Base-by-base conservation (phyloP, 2,113 vertebrate species). In the Petromus typicus region DNA sequence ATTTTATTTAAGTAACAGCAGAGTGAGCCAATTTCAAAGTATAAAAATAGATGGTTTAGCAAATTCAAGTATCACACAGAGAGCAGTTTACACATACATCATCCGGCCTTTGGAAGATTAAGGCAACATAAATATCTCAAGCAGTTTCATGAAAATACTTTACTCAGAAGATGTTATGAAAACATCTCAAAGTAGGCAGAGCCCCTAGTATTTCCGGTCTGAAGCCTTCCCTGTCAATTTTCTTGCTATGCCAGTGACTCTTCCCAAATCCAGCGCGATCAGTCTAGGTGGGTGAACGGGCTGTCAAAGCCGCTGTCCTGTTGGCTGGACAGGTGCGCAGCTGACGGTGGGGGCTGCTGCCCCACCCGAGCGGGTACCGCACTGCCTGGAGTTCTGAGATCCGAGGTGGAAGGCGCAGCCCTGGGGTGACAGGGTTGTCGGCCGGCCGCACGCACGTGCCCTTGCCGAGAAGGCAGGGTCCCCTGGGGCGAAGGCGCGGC, bases 241-340 rank as follows among this genome's bases (percentile, higher is more conserved):
- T 84, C 90, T 94, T 79, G 90, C 57, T 83, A 97, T 83, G 89
- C 82, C 51, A 80, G 45, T 61, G 91, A 95, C 67, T 97, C 91
- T 95, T 94, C 64, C 95, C 73, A 93, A 67, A 90, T 69, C 93
- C 37, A 0, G 89, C 78, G 83, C 76, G 0, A 30, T 93, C 34
- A 94, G 61, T 96, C 97, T 75, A 94, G 92, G 84, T 96, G 91
- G 64, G 89, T 34, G 87, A 99, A 96, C 0, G 98, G 98, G 96
- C 99, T 99, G 95, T 98, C 98, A 93, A 99, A 99, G 87, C 98
- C 98, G 84, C 99, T 99, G 97, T 99, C 99, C 97, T 99, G 99
- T 51, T 98, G 99, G 64, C 92, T 93, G 89, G 86, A 67, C 27
- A 97, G 97, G 57, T 97, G 63, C 95, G 98, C 97, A 12, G 56